phyloP scores from a whole-genome alignment of 2,888 invertebrate genomes.

The Chromoteleia sp. region DNA sequence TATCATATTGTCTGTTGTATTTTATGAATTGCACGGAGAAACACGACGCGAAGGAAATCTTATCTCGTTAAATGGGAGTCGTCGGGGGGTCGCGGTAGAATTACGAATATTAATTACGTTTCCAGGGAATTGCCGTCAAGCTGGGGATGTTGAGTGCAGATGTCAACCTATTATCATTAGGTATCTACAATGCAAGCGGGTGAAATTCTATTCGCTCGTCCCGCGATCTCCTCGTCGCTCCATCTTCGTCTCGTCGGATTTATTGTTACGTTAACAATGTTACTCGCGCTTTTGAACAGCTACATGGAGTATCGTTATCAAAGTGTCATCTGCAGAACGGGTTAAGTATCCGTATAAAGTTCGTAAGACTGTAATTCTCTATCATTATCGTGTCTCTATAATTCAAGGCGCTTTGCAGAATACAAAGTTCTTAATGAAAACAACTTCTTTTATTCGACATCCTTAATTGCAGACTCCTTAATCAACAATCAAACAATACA shows the following conservation, averaged over 20 bases:
- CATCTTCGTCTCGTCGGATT: slow-evolving; percentile 74
- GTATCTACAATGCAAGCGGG: slow-evolving; percentile 77
- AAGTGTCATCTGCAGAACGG: slow-evolving; percentile 82
- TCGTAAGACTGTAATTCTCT: slow-evolving; percentile 68
- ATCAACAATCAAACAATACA: slow-evolving; percentile 41
- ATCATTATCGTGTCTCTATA: slow-evolving; percentile 63
- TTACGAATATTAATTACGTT: slow-evolving; percentile 84
- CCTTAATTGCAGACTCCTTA: slow-evolving; percentile 48
- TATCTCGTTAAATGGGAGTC: slow-evolving; percentile 78
- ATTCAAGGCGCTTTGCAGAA: slow-evolving; percentile 54
- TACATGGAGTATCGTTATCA: slow-evolving; percentile 82
- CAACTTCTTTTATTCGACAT: slow-evolving; percentile 59
- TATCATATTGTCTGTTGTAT: slow-evolving; percentile 56
- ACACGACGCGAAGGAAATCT: slow-evolving; percentile 72
- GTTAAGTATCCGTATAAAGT: slow-evolving; percentile 71
- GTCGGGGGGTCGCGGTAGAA: slow-evolving; percentile 73
- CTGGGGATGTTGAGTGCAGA: slow-evolving; percentile 83
- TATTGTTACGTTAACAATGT: slow-evolving; percentile 84
- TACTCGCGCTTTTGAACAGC: slow-evolving; percentile 82
- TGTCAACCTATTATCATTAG: slow-evolving; percentile 84
- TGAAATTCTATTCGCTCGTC: slow-evolving; percentile 75
- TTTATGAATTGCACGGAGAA: slow-evolving; percentile 61
- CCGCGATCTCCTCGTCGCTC: slow-evolving; percentile 52
- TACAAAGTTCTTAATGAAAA: slow-evolving; percentile 62
- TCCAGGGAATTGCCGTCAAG: slow-evolving; percentile 76